phyloP scores from a whole-genome alignment of 2,888 invertebrate genomes.

The Lottia scabra region DNA sequence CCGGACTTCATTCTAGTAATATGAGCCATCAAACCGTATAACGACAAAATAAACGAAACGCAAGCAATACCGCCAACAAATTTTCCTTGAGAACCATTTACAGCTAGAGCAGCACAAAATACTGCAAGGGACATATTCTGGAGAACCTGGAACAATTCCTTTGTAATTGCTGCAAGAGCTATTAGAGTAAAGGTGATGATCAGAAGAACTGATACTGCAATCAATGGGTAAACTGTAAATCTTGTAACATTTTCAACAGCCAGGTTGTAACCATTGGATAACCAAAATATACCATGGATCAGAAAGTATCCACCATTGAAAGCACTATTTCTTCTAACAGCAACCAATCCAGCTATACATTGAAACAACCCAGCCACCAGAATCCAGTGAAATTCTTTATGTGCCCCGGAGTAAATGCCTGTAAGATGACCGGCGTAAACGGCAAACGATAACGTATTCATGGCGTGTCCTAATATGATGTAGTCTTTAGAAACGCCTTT shows the following conservation, averaged over 20 bases:
- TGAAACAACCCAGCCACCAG: constrained; percentile 39
- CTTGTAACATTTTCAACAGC: constrained; percentile 27
- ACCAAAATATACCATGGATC: constrained; percentile 43
- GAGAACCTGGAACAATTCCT: constrained; percentile 38
- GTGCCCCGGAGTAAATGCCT: constrained; percentile 24
- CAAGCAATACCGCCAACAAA: constrained; percentile 43
- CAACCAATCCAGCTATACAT: constrained; percentile 33
- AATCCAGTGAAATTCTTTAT: constrained; percentile 41
- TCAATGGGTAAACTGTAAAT: constrained; percentile 17
- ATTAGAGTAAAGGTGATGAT: constrained; percentile 34
- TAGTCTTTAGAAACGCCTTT: constrained; percentile 33
- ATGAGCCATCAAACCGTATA: constrained; percentile 46
- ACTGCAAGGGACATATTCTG: constrained; percentile 35
- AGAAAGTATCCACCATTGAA: constrained; percentile 35
- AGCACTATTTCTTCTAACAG: constrained; percentile 35
- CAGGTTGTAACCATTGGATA: constrained; percentile 36
- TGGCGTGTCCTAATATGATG: constrained; percentile 38
- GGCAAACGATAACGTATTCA: constrained; percentile 41
- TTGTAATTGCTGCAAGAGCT: constrained; percentile 31
- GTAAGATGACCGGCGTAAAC: constrained; percentile 41
- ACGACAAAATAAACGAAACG: constrained; percentile 40
- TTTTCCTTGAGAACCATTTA: constrained; percentile 30
- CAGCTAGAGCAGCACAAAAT: constrained; percentile 34
- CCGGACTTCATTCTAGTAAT: constrained; percentile 30
- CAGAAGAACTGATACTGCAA: constrained; percentile 38